A percentile compares a stretch with the other conserved stretches of the same genome.
Conservation (phyloP, 2,113 vertebrate genomes). For the Speoplatyrhinus poulsoni region DNA sequence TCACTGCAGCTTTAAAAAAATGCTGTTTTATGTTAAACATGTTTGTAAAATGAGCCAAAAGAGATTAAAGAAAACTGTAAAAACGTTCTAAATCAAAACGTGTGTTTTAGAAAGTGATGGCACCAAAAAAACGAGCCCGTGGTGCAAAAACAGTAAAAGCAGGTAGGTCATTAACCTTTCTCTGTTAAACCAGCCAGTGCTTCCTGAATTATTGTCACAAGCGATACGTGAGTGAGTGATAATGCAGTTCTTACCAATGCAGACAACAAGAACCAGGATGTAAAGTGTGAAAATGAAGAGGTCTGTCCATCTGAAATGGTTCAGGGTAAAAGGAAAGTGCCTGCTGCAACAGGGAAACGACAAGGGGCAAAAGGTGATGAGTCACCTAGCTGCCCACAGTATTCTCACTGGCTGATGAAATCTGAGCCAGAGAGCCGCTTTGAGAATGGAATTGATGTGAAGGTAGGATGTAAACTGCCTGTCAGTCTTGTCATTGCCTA, state of each 20-base stretch:
- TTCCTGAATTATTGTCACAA: background rate
- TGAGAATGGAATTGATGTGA: slow-evolving; percentile 90
- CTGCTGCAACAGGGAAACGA: slow-evolving; percentile 41
- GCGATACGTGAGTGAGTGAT: background rate
- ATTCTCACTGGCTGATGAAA: slow-evolving; percentile 90
- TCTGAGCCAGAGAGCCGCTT: slow-evolving; percentile 94
- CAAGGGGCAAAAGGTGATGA: slow-evolving; percentile 25
- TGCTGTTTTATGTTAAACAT: background rate
- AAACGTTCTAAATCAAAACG: background rate
- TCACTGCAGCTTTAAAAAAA: no score
- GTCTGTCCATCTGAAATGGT: slow-evolving; percentile 12
- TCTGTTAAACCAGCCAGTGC: background rate
- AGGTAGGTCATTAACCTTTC: slow-evolving; percentile 53
- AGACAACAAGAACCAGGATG: slow-evolving; percentile 27
- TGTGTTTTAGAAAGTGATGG: slow-evolving; percentile 60
- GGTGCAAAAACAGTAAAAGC: slow-evolving; percentile 37
- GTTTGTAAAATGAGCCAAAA: no score
- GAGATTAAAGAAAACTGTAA: background rate
- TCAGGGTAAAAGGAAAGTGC: slow-evolving; percentile 52
- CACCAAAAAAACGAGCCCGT: slow-evolving; percentile 68
- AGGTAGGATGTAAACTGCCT: slow-evolving; percentile 69
- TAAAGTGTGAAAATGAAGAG: slow-evolving; percentile 28
- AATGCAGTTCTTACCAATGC: background rate
- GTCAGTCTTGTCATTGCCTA: background rate
- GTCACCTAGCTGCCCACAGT: slow-evolving; percentile 20